Conservation (phyloP, 2,888 invertebrate species). For the Epsilonema sp. region DNA sequence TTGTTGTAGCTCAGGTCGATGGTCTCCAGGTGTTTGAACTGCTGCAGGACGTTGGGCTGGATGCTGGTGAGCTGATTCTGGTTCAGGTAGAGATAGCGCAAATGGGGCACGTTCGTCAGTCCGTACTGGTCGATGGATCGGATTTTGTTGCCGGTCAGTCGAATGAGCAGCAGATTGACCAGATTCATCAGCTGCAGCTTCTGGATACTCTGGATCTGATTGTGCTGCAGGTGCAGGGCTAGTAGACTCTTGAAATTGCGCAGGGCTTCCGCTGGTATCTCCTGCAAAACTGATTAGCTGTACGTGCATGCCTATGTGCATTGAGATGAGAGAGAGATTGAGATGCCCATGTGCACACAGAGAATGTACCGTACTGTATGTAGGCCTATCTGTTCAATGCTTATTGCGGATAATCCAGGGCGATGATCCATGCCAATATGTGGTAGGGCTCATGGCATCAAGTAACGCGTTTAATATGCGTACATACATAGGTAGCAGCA, state of each 20-base stretch:
- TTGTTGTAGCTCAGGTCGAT: constrained; percentile 26
- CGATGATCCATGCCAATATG: no score
- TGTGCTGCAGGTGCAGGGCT: constrained; percentile 25
- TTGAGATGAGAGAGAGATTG: no score
- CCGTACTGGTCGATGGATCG: constrained; percentile 21
- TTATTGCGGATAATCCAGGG: no score
- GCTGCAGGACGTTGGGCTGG: constrained; percentile 53
- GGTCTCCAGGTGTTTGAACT: constrained; percentile 19
- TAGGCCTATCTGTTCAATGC: no score
- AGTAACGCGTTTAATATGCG: no score
- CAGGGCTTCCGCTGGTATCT: constrained; percentile 20
- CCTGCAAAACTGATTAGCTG: no score
- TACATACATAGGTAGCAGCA: no score
- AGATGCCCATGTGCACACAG: no score
- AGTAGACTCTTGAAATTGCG: constrained; percentile 21
- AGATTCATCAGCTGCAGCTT: constrained; percentile 16
- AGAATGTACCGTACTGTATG: no score
- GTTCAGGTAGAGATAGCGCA: constrained; percentile 23
- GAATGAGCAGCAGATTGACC: constrained; percentile 21
- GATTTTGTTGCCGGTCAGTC: constrained; percentile 24
- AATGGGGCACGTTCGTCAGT: constrained; percentile 14
- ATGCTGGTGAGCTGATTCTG: constrained; percentile 23
- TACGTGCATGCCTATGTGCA: no score
- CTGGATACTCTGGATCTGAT: constrained; percentile 10
- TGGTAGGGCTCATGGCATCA: no score